Base-by-base conservation (phyloP, 2,797 vertebrate species). In the Huso huso region DNA sequence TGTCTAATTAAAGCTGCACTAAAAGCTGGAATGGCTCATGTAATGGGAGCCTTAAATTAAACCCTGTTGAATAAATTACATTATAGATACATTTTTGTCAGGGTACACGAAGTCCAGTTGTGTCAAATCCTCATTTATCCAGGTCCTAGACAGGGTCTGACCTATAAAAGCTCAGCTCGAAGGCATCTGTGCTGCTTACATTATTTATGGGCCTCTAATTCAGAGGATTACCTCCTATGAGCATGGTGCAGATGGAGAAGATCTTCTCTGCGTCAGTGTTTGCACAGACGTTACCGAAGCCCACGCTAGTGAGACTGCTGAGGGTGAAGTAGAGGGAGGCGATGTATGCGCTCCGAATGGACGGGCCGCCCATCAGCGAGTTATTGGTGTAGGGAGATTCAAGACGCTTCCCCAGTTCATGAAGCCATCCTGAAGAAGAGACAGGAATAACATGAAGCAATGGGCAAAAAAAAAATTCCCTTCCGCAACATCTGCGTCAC, bases 231-330 rank as follows among this genome's bases (percentile, higher is more conserved):
- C 93, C 93, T 10, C 93, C 93, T 7, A 97, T 95, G 68, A 97
- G 92, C 95, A 97, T 97, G n/a, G 94, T 93, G 76, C 95, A 96
- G 81, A 97, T 93, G 77, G 96, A 98, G 84, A 96, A 98, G 82
- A 98, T 91, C 82, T 97, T 98, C 83, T 97, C 96, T 0, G 93
- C 90, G 0, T 98, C 94, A 0, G 95, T 97, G 80, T 97, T 98
- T 83, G 94, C 95, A 0, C 93, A 98, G 65, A 98, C 94, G 0
- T 97, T 98, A 67, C 95, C 94, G 1, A 94, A 94, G 48, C 93
- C 94, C 10, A 95, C 93, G 3, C 93, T 95, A 75, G 95, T 97
- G 51, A 98, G 92, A 82, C 95, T 98, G 83, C 96, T 98, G 69
- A 98, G 93, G 52, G 95, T 95, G 89, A 97, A 98, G 87, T 98